Percentiles rank a stretch among this genome's conserved stretches.
Conservation (phyloP, 2,888 invertebrate genomes). For the Drosophila falleni region DNA sequence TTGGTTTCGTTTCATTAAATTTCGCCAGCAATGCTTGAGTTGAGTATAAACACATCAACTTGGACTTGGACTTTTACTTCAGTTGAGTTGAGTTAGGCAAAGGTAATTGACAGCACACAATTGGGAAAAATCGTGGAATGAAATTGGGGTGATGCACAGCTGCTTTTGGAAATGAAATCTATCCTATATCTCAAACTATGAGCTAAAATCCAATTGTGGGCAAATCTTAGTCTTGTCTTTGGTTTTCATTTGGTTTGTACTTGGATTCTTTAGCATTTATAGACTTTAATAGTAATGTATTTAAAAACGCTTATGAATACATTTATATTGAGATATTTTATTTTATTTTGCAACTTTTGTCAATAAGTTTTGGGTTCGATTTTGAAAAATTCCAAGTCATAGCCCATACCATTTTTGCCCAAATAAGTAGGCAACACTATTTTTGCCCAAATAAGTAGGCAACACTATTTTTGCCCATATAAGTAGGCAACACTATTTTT, state of each 20-base stretch:
- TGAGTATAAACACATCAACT: constrained; percentile 37
- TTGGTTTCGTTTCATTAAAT: constrained; percentile 68
- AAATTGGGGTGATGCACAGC: neutral
- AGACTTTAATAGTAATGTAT: too few species aligned
- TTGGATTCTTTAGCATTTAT: too few species aligned
- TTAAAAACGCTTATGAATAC: too few species aligned
- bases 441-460: too few species aligned
- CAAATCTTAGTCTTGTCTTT: neutral
- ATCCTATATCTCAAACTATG: neutral
- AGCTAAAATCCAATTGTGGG: constrained; percentile 1
- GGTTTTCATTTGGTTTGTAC: too few species aligned
- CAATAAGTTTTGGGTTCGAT: too few species aligned
- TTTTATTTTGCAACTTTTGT: too few species aligned
- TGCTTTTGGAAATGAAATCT: constrained; percentile 1
- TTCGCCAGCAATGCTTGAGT: constrained; percentile 31
- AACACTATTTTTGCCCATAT: too few species aligned
- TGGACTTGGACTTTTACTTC: neutral
- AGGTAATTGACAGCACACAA: constrained; percentile 32
- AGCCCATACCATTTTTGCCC: too few species aligned
- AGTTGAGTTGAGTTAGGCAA: constrained; percentile 11
- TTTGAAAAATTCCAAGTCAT: neutral
- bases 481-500: too few species aligned
- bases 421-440: too few species aligned
- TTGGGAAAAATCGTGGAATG: constrained; percentile 2
- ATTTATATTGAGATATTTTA: too few species aligned